Evolutionary conservation across 1,140 invertebrate species (phyloP), one percentile per base, ranked within the genome.

Genomic region (Drosophila bipectinata): DNA sequence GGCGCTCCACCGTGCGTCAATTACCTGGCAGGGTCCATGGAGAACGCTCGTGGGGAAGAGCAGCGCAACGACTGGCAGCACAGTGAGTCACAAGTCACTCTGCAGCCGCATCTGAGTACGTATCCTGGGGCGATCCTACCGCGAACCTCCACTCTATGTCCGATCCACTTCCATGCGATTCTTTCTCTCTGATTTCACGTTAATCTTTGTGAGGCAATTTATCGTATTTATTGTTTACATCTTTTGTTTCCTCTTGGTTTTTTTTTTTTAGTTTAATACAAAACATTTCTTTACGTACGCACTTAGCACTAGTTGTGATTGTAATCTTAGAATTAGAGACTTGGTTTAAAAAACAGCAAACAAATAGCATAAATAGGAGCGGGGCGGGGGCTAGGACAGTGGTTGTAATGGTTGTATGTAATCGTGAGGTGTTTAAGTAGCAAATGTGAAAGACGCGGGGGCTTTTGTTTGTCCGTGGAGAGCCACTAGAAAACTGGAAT

Each of bases 31-130:
- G 94, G 94, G n/a, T 94, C 93, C 44, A 93, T 93, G 57, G 94
- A 94, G 60, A 93, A 93, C 58, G 92, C 93, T 7, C 92, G 93
- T 14, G 93, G 94, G 34, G 95, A 95, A 69, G 95, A 96, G 88
- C 94, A 94, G 10, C 93, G 94, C 78, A 94, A 94, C 47, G 95
- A 96, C 80, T 97, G 96, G 96, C 95, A 97, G 92, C 96, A 96
- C 92, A 94, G 96, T 97, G 93, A 95, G 94, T 93, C 80, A 45
- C 87, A 91, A 84, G 82, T 89, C 69, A 90, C 91, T 75, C 84
- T 92, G 89, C 91, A 92, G 87, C 91, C 91, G 56, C 90, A 92
- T 91, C 79, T 92, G 80, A 90, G 91, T 92, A 92, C 82, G 90
- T 87, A 92, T 92, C 81, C 79, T 77, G 90, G 90, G 81, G 78